Percentiles rank a stretch among this genome's conserved stretches.
Conservation (phyloP, 2,888 invertebrate species). For the Sesamia inferens region DNA sequence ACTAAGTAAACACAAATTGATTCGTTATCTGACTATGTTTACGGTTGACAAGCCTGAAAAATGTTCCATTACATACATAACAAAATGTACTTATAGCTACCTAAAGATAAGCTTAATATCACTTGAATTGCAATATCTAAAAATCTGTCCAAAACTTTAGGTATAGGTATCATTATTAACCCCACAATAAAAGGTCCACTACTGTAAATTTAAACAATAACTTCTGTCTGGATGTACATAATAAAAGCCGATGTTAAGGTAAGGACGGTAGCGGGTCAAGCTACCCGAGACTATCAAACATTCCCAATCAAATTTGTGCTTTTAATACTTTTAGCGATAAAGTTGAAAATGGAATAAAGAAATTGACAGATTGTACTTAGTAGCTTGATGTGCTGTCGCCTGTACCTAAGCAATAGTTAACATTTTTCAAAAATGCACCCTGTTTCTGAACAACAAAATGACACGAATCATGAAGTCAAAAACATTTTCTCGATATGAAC, state of each 20-base stretch:
- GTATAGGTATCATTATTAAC: background rate
- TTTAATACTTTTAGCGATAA: no score
- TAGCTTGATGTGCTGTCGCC: no score
- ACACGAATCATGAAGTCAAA: background rate
- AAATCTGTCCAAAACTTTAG: background rate
- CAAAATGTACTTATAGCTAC: background rate
- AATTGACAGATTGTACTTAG: no score
- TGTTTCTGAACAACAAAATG: background rate
- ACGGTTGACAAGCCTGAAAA: constrained; percentile 17
- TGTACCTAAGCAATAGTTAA: background rate
- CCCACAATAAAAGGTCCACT: background rate
- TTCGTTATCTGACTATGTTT: constrained; percentile 11
- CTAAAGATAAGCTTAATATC: background rate
- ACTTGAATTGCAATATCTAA: background rate
- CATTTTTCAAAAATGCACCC: background rate
- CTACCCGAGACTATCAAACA: no score
- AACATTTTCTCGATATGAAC: background rate
- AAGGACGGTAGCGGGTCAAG: no score
- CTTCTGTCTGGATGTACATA: background rate
- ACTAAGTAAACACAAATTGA: constrained; percentile 15
- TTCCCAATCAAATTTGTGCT: no score
- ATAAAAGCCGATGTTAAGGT: background rate
- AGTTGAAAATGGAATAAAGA: no score
- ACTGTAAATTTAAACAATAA: background rate
- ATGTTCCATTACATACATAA: constrained; percentile 8